Evolutionary conservation across 1,140 invertebrate genomes (phyloP), one percentile per base, ranked within the genome.

Genomic region (Zaprionus kolodkinae): DNA sequence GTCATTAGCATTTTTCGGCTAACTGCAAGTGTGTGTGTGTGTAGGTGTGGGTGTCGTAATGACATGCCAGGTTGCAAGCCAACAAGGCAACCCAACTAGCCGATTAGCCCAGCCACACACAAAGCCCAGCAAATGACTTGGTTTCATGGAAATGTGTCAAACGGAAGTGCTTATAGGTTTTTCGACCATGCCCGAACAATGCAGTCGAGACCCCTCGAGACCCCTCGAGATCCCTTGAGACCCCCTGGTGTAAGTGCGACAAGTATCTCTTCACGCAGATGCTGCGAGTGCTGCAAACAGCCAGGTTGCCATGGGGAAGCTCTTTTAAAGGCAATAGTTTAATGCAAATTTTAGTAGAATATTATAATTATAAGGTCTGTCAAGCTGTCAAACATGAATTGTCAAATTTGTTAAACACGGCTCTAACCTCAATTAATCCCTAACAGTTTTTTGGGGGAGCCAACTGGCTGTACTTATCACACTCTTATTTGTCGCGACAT

Each of bases 1-100:
- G 84, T 88, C 85, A 88, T 88, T 88, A 88, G 84, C 85, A 88
- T 88, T 78, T 86, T 89, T 88, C 65, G 84, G 80, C 77, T 88
- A 88, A 87, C 84, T 27, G 33, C 30, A 48, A 40, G 7, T 36
- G 59, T 63, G 52, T 54, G 45, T 50, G 45, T 50, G 17, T 2
- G 21, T n/a, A n/a, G 21, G 21, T 21, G 21, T 50, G 45, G 17
- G 17, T 72, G 55, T 60, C 76, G 62, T 83, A 88, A 88, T 89
- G 85, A 84, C 85, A 72, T 89, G 65, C 69, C 75, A 81, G 76
- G 82, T 78, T 86, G 82, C 78, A 81, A 52, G 56, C 45, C 25
- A 17, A 15, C n/a, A 45, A 45, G 40, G 40, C 40, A 81, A 54
- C 61, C 48, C 25, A 21, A 30, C 35, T 13, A 61, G 59, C 13